These are phyloP conservation scores for Ichneumoninae sp. DNA, from an alignment of 2,888 invertebrate genomes.

Conservation along the genomic window DNA sequence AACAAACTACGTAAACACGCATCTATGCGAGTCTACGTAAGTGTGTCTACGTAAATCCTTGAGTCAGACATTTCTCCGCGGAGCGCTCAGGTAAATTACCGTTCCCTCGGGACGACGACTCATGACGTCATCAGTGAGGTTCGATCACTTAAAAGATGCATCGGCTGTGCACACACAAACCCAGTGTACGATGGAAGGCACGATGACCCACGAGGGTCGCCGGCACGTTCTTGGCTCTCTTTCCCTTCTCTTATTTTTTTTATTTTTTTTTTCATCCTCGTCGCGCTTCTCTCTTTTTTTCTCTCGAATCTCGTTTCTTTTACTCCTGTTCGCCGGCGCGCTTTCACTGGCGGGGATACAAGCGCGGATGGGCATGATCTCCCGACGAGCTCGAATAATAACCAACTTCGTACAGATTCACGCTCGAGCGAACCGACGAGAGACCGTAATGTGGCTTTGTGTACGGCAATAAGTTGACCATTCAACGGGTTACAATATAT, in stretches of 20 bases:
- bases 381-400: constrained; percentile 16
- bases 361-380: constrained; percentile 8
- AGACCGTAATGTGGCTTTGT: constrained; percentile 27
- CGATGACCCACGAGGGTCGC: constrained; percentile 44
- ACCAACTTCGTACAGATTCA: constrained; percentile 21
- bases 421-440: constrained; percentile 29
- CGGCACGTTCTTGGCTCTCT: constrained; percentile 13
- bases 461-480: constrained; percentile 1
- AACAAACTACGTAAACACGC: neutral
- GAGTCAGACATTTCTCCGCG: neutral
- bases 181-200: constrained; percentile 17
- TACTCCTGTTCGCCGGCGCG: neutral
- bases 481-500: constrained; percentile 7
- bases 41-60: neutral
- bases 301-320: constrained; percentile 19
- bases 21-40: too few species aligned
- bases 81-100: constrained; percentile 52
- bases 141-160: constrained; percentile 34
- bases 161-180: constrained; percentile 9
- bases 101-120: constrained; percentile 47
- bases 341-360: constrained; percentile 22
- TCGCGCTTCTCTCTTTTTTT: constrained; percentile 25
- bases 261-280: constrained; percentile 8
- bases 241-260: neutral
- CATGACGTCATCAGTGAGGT: constrained; percentile 37